Conservation (phyloP, 2,113 vertebrate species). For the Silurus meridionalis region DNA sequence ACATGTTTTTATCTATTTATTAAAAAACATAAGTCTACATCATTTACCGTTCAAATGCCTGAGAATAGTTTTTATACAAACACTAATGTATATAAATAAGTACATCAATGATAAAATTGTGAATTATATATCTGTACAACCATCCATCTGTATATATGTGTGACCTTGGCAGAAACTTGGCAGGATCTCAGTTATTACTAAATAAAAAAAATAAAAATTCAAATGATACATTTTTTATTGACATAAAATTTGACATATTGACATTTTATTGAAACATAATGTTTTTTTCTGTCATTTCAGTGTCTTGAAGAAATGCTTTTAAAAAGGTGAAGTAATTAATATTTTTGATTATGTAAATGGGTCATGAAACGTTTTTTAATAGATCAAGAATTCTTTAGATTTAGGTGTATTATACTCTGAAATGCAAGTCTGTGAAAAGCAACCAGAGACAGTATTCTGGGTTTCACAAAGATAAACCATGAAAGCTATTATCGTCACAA, state of each 20-base stretch:
- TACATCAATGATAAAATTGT: not conserved
- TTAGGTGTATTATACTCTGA: not conserved
- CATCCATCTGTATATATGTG: not conserved
- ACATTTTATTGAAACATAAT: not conserved
- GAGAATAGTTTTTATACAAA: too few species aligned
- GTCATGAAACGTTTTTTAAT: not conserved
- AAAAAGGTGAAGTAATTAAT: not conserved
- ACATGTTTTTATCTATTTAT: not conserved
- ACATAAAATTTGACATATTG: too few species aligned
- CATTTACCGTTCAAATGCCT: not conserved
- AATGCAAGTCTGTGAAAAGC: not conserved
- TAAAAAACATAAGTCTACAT: not conserved
- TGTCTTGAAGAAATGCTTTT: not conserved
- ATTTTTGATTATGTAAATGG: slow-evolving; percentile 38
- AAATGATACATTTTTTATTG: not conserved
- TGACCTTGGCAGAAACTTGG: not conserved
- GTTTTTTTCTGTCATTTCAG: slow-evolving; percentile 1
- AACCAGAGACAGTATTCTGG: not conserved
- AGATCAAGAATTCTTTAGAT: slow-evolving; percentile 18
- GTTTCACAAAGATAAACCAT: not conserved
- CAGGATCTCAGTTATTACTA: not conserved
- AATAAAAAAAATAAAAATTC: not conserved
- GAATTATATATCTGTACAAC: not conserved
- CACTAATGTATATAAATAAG: not conserved
- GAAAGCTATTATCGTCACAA: not conserved